A percentile compares a stretch with the other conserved stretches of the same genome.
These are phyloP conservation scores for Hypercompe scribonia DNA, from an alignment of 2,888 invertebrate species.

Conservation along the genomic window DNA sequence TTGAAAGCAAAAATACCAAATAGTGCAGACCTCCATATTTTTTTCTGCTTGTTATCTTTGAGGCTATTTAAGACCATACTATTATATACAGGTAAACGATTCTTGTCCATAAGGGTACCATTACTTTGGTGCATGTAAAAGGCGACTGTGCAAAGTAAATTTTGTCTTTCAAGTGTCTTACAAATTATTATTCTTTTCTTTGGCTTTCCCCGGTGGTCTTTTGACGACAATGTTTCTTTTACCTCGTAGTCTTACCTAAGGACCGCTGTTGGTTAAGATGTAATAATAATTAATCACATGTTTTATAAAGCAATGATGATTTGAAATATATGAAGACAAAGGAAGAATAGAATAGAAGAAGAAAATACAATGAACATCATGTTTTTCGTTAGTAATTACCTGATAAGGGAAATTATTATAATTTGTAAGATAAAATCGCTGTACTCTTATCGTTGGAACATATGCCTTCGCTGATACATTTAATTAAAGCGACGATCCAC, in stretches of 20 bases:
- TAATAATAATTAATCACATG: too few species aligned
- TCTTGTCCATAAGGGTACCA: background rate
- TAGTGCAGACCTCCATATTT: background rate
- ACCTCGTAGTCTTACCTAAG: too few species aligned
- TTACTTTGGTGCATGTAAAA: background rate
- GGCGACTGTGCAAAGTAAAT: background rate
- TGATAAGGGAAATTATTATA: too few species aligned
- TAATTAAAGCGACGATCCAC: conserved; percentile 60
- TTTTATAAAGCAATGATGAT: too few species aligned
- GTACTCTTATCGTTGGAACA: conserved; percentile 2
- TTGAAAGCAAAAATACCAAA: background rate
- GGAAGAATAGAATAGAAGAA: too few species aligned
- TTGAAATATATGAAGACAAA: too few species aligned
- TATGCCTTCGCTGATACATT: conserved; percentile 41
- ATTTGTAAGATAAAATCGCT: background rate
- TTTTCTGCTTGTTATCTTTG: background rate
- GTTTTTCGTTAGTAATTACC: too few species aligned
- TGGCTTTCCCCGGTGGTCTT: background rate
- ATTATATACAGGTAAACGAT: background rate
- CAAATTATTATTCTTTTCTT: background rate
- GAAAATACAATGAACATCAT: too few species aligned
- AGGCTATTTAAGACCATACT: background rate
- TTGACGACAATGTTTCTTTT: background rate
- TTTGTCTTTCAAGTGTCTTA: too few species aligned
- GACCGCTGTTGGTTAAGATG: background rate